These are phyloP conservation scores for Hippocampus abdominalis DNA, from an alignment of 2,113 vertebrate species.

Conservation along the genomic window DNA sequence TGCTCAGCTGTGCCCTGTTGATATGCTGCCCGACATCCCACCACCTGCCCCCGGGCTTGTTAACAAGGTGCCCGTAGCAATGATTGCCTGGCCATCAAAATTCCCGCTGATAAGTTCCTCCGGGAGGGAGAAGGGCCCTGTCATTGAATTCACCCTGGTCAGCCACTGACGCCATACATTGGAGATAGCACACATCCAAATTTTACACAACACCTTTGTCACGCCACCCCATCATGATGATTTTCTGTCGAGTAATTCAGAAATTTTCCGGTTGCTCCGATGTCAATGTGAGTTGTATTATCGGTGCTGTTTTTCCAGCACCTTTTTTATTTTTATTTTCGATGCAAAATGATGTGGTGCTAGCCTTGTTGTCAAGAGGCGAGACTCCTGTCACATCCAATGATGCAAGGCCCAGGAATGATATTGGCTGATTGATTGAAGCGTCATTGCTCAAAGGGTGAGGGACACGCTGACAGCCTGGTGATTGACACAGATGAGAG, in stretches of 20 bases:
- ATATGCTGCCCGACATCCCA: slow-evolving; percentile 48
- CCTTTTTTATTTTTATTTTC: slow-evolving; percentile 42
- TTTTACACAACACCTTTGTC: slow-evolving; percentile 19
- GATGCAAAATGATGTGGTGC: slow-evolving; percentile 30
- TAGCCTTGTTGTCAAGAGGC: slow-evolving; percentile 46
- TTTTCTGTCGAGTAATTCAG: slow-evolving; percentile 26
- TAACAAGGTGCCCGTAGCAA: slow-evolving; percentile 66
- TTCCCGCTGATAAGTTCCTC: slow-evolving; percentile 64
- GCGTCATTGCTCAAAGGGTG: slow-evolving; percentile 56
- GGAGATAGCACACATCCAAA: slow-evolving; percentile 45
- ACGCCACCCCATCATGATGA: slow-evolving; percentile 15
- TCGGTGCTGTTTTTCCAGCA: slow-evolving; percentile 22
- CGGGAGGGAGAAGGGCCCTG: slow-evolving; percentile 42
- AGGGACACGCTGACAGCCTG: slow-evolving; percentile 55
- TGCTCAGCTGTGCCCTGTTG: slow-evolving; percentile 34
- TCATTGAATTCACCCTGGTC: slow-evolving; percentile 60
- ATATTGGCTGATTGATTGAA: slow-evolving; percentile 71
- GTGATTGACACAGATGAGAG: slow-evolving; percentile 70
- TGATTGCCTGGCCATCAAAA: slow-evolving; percentile 64
- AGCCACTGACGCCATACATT: slow-evolving; percentile 49
- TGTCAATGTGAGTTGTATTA: slow-evolving; percentile 5
- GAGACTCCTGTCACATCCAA: slow-evolving; percentile 67
- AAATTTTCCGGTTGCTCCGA: slow-evolving; percentile 2
- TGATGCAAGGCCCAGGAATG: slow-evolving; percentile 48
- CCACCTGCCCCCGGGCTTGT: slow-evolving; percentile 62